Percentiles rank a stretch among this genome's conserved stretches.
Conservation (phyloP, 2,113 vertebrate species). For the Anas platyrhynchos region DNA sequence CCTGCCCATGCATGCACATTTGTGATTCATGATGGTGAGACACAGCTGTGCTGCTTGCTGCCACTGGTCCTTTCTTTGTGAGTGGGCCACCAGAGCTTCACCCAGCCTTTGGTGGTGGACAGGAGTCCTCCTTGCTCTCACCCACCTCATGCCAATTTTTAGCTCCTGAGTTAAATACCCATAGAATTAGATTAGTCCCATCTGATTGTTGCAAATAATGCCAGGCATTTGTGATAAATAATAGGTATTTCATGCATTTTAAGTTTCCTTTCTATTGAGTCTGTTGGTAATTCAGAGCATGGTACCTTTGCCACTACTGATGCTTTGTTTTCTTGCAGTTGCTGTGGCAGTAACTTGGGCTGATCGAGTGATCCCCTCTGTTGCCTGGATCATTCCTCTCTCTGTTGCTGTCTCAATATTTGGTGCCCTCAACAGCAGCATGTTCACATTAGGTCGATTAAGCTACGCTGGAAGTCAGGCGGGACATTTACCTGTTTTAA, state of each 20-base stretch:
- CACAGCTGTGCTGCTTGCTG: neutral
- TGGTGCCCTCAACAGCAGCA: conserved; percentile 74
- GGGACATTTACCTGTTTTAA: conserved; percentile 73
- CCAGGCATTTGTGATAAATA: neutral
- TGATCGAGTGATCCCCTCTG: conserved; percentile 73
- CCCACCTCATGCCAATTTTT: neutral
- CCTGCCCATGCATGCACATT: accelerated
- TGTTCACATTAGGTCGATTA: conserved; percentile 69
- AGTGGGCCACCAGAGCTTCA: neutral
- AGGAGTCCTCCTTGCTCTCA: neutral
- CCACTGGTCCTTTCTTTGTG: neutral
- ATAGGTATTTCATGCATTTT: neutral
- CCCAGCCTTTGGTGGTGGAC: neutral
- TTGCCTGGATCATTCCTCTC: conserved; percentile 73
- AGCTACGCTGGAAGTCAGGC: conserved; percentile 75
- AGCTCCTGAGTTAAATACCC: neutral
- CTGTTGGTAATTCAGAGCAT: neutral
- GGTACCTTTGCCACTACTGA: neutral
- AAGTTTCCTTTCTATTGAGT: neutral
- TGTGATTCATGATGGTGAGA: neutral
- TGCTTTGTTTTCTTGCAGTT: conserved; percentile 66
- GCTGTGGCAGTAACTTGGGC: conserved; percentile 78
- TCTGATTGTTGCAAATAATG: neutral
- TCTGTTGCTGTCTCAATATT: conserved; percentile 77
- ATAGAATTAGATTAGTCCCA: neutral